phyloP scores from a whole-genome alignment of 2,797 vertebrate genomes.

The Periparus ater region DNA sequence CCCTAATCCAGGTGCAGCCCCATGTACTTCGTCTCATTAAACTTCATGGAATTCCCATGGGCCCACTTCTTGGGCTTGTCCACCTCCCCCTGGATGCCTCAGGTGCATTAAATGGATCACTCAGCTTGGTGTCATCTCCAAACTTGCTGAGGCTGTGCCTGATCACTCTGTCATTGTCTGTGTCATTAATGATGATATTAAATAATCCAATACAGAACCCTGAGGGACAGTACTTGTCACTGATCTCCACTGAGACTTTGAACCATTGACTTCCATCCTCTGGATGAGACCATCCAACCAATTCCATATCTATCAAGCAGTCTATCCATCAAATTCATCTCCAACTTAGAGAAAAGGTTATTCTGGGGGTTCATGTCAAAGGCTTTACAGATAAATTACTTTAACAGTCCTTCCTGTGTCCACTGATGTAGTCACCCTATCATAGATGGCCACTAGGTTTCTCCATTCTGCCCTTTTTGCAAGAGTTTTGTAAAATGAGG shows the following conservation, averaged over 20 bases:
- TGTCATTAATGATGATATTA: not conserved
- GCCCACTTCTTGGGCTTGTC: not conserved
- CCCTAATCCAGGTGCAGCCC: not conserved
- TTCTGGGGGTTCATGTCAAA: not conserved
- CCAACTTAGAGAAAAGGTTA: not conserved
- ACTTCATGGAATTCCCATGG: not conserved
- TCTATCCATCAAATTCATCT: not conserved
- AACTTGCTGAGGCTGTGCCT: not conserved
- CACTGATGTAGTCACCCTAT: not conserved
- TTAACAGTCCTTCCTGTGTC: not conserved
- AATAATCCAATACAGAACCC: not conserved
- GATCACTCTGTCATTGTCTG: not conserved
- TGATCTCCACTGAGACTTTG: not conserved
- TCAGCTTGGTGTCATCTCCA: not conserved
- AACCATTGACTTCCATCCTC: not conserved
- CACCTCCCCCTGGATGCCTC: not conserved
- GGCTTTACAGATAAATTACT: not conserved
- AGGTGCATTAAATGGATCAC: not conserved
- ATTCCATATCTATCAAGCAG: not conserved
- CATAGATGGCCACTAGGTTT: not conserved
- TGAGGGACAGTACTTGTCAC: not conserved
- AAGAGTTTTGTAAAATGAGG: not conserved
- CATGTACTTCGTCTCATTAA: not conserved
- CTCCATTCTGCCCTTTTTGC: not conserved
- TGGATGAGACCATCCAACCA: accelerated